Percentiles rank a stretch among this genome's conserved stretches.
These are phyloP conservation scores for Alviniconcha strummeri DNA, from an alignment of 2,888 invertebrate genomes.

Conservation along the genomic window DNA sequence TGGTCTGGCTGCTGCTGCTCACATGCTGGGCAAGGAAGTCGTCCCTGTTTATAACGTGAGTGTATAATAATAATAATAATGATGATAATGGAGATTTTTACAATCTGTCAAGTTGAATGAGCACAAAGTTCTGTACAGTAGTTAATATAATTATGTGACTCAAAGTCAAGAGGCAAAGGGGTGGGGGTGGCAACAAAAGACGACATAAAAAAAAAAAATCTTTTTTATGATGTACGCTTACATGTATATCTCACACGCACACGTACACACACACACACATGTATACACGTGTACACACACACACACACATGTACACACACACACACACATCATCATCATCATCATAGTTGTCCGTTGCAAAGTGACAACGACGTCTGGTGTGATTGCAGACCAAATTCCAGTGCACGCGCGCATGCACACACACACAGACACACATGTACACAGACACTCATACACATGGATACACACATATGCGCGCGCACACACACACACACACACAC, in stretches of 20 bases:
- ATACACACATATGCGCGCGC: not conserved
- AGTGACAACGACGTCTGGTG: no score
- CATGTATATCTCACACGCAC: no score
- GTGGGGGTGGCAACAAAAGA: no score
- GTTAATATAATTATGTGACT: no score
- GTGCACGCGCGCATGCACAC: not conserved
- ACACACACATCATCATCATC: not conserved
- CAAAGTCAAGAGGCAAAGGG: no score
- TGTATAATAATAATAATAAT: not conserved
- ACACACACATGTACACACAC: not conserved
- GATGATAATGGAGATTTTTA: no score
- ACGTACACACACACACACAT: not conserved
- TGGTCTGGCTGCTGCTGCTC: slow-evolving; percentile 56
- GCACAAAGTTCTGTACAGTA: no score
- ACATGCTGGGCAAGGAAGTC: slow-evolving; percentile 58
- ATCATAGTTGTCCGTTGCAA: no score
- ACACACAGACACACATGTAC: not conserved
- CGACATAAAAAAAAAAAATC: not conserved
- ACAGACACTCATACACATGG: not conserved
- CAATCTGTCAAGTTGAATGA: no score
- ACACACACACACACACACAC: no score
- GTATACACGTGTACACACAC: not conserved
- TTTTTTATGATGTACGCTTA: not conserved
- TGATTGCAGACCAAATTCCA: not conserved
- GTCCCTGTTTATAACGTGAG: slow-evolving; percentile 63